Conservation (phyloP, 2,797 vertebrate species). For the Mallotus villosus region DNA sequence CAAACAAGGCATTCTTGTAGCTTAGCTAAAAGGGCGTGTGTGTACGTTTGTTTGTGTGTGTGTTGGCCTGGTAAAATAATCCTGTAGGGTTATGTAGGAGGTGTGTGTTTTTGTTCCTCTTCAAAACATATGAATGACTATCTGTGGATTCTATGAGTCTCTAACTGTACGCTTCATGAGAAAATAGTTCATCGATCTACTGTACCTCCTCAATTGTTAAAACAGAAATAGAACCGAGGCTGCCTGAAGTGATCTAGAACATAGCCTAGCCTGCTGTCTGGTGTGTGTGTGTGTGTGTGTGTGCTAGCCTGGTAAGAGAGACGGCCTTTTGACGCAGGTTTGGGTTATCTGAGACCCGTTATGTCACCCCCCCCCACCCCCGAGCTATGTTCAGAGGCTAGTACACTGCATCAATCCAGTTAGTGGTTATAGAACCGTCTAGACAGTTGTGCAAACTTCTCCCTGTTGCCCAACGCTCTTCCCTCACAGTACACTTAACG, state of each 20-base stretch:
- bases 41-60: conserved; percentile 4
- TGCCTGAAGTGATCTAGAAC: not conserved
- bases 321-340: conserved; percentile 37
- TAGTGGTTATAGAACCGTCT: not conserved
- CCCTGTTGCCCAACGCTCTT: not conserved
- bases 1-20: conserved; percentile 51
- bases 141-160: conserved; percentile 32
- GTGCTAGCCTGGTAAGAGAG: conserved; percentile 3
- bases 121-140: not conserved
- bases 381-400: not conserved
- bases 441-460: not conserved
- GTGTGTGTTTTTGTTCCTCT: conserved; percentile 7
- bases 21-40: conserved; percentile 10
- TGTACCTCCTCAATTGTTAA: too few relatives aligned
- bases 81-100: too few relatives aligned
- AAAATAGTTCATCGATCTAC: too few relatives aligned
- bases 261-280: not conserved
- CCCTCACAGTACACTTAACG: too few relatives aligned
- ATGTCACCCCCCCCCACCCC: conserved; percentile 10
- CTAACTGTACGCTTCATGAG: conserved; percentile 5
- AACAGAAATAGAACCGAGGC: too few relatives aligned
- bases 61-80: too few relatives aligned
- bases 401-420: not conserved
- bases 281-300: conserved; percentile 4
- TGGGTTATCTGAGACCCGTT: conserved; percentile 44